Conservation (phyloP, 2,888 invertebrate species). For the Cylloceria caligata region DNA sequence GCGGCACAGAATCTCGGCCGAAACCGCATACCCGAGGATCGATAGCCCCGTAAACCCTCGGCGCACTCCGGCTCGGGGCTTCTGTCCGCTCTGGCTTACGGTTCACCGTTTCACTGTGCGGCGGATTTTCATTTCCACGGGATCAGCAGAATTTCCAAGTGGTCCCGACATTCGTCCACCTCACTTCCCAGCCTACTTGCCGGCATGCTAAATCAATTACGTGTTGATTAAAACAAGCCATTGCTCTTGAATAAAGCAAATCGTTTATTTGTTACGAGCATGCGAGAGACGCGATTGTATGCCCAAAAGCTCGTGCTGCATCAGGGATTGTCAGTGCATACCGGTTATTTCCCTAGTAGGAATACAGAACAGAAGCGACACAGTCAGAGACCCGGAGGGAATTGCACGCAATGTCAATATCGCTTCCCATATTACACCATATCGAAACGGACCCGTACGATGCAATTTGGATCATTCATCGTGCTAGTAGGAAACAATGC, state of each 20-base stretch:
- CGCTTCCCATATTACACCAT: not conserved
- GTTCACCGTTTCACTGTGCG: constrained; percentile 35
- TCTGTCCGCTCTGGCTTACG: constrained; percentile 28
- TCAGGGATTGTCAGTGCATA: not conserved
- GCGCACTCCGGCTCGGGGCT: constrained; percentile 31
- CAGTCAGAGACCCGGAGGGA: not conserved
- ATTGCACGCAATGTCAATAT: constrained; percentile 3
- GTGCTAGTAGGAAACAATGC: not conserved
- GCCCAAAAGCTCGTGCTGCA: constrained; percentile 21
- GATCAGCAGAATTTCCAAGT: constrained; percentile 70
- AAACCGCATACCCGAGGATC: constrained; percentile 63
- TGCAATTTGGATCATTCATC: constrained; percentile 4
- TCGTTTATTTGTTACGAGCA: constrained; percentile 57
- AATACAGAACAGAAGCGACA: constrained; percentile 6
- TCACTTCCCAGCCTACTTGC: constrained; percentile 1
- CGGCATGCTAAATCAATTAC: constrained; percentile 64
- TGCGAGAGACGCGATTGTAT: not conserved
- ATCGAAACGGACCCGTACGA: not conserved
- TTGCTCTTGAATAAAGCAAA: constrained; percentile 67
- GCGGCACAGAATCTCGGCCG: constrained; percentile 63
- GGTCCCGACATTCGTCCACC: constrained; percentile 46
- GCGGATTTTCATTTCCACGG: constrained; percentile 68
- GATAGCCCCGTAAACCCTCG: constrained; percentile 62
- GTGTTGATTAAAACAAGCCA: constrained; percentile 68
- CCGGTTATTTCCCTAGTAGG: constrained; percentile 9